Evolutionary conservation across 2,797 vertebrate genomes (phyloP).

Genomic region (Leucoraja ocellata): DNA sequence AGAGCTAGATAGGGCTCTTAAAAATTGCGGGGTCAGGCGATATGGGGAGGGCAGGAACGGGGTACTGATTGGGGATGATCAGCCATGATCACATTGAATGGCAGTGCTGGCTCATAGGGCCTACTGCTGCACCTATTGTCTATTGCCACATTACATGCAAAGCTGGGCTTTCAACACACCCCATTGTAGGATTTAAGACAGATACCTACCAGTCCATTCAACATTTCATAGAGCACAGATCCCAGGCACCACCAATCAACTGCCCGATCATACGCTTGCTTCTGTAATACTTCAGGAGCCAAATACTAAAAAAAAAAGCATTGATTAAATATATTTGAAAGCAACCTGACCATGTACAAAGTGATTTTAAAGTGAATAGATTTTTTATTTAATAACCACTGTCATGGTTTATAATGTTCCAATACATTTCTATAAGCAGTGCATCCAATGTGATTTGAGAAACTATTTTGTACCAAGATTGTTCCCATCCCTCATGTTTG

Average conservation of each 20-base stretch:
- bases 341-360: neutral
- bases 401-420: too few relatives aligned
- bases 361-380: neutral
- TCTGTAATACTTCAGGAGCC: slow-evolving; percentile 70
- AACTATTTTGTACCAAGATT: neutral
- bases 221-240: slow-evolving; percentile 71
- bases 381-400: neutral
- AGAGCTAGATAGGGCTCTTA: too few relatives aligned
- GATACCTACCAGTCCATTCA: slow-evolving; percentile 62
- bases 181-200: neutral
- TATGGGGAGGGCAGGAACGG: too few relatives aligned
- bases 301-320: slow-evolving; percentile 55
- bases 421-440: too few relatives aligned
- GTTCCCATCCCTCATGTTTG: too few relatives aligned
- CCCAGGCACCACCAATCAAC: slow-evolving; percentile 75
- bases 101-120: too few relatives aligned
- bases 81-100: too few relatives aligned
- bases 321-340: neutral
- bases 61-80: too few relatives aligned
- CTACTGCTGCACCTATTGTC: too few relatives aligned
- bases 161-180: neutral
- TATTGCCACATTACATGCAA: too few relatives aligned
- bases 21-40: too few relatives aligned
- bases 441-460: neutral
- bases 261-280: slow-evolving; percentile 69